Evolutionary conservation across 2,888 invertebrate genomes (phyloP).

Genomic region (Mesochorus sp.): DNA sequence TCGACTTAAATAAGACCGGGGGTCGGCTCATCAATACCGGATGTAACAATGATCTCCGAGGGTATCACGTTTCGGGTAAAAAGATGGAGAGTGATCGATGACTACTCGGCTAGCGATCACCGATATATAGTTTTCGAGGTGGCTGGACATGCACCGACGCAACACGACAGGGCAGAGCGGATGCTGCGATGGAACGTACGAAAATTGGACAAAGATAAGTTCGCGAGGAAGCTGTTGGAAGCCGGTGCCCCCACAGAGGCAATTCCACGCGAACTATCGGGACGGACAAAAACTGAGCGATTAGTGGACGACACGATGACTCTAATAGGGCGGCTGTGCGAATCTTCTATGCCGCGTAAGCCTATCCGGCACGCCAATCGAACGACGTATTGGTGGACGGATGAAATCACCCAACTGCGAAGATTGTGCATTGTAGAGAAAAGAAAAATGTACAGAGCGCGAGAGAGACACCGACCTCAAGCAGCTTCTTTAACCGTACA

Average conservation of each 20-base stretch:
- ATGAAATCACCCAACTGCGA: constrained; percentile 59
- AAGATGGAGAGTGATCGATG: constrained; percentile 42
- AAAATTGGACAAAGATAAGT: not conserved
- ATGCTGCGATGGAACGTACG: constrained; percentile 12
- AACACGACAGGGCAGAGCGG: not conserved
- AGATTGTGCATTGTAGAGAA: constrained; percentile 31
- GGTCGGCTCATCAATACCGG: no score
- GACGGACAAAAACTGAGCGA: constrained; percentile 10
- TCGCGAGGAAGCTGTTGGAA: not conserved
- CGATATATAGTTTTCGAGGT: constrained; percentile 46
- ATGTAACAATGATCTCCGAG: constrained; percentile 30
- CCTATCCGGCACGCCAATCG: not conserved
- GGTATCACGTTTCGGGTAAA: not conserved
- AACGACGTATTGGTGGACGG: constrained; percentile 64
- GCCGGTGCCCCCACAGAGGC: not conserved
- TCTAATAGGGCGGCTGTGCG: constrained; percentile 5
- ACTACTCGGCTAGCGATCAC: constrained; percentile 61
- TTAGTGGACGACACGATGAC: not conserved
- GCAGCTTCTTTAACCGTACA: not conserved
- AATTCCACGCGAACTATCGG: constrained; percentile 16
- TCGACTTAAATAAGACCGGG: no score
- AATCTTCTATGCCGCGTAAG: constrained; percentile 28
- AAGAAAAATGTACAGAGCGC: constrained; percentile 30
- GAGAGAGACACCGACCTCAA: not conserved
- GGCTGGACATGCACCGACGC: not conserved